phyloP scores from a whole-genome alignment of 2,797 vertebrate genomes.

The Prunella strophiata region DNA sequence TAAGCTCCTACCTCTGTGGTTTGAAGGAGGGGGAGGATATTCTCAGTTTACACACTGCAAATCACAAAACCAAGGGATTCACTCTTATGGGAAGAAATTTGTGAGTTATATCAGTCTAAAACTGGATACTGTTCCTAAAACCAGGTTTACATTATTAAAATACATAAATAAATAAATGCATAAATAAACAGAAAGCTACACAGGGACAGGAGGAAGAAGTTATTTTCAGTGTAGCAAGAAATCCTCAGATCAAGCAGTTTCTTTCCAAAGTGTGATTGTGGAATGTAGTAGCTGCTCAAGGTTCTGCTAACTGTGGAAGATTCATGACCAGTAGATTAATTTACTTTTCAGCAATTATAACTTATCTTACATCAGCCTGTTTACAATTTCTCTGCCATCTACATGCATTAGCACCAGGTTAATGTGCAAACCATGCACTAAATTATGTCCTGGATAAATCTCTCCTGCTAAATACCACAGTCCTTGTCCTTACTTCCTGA shows the following conservation, averaged over 20 bases:
- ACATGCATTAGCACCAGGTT: conserved; percentile 75
- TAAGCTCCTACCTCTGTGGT: conserved; percentile 13
- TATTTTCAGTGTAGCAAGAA: conserved; percentile 19
- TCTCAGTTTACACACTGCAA: background rate
- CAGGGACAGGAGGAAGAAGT: background rate
- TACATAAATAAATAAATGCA: background rate
- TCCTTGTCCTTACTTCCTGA: conserved; percentile 67
- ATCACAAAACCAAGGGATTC: background rate
- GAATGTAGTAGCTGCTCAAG: conserved; percentile 47
- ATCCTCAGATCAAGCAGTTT: background rate
- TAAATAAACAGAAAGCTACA: background rate
- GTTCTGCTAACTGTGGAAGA: conserved; percentile 59
- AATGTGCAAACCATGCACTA: conserved; percentile 71
- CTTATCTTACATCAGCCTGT: conserved; percentile 73
- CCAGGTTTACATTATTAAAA: background rate
- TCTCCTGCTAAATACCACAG: conserved; percentile 68
- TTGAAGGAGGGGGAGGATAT: background rate
- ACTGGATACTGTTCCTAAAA: background rate
- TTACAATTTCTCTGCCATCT: conserved; percentile 75
- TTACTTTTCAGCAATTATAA: conserved; percentile 75
- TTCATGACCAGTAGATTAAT: conserved; percentile 72
- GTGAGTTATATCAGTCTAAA: background rate
- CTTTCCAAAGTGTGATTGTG: conserved; percentile 54
- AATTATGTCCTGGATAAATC: conserved; percentile 72
- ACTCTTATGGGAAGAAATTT: background rate